Evolutionary conservation across 1,140 invertebrate genomes (phyloP).

Genomic region (Brachionus plicatilis): DNA sequence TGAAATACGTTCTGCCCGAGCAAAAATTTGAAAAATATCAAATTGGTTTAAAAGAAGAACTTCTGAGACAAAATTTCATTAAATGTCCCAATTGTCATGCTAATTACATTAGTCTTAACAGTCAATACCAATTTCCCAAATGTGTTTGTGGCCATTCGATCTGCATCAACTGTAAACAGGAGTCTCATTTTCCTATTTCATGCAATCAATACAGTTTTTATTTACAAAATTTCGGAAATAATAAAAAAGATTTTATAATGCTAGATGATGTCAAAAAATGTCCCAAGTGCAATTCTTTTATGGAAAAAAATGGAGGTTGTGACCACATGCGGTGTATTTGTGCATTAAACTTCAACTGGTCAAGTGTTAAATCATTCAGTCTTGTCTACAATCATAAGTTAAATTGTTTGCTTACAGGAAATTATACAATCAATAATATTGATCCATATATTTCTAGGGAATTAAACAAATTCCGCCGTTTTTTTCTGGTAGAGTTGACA

Average conservation of each 20-base stretch:
- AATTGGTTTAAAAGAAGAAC: neutral
- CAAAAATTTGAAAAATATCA: neutral
- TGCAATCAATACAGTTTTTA: neutral
- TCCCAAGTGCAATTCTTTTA: neutral
- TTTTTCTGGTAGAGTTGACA: neutral
- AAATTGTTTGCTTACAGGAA: neutral
- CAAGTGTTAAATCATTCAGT: neutral
- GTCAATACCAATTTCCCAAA: neutral
- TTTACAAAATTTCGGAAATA: neutral
- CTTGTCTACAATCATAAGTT: neutral
- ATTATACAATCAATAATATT: neutral
- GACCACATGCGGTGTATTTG: constrained; percentile 28
- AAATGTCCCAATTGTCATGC: neutral
- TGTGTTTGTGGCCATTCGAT: neutral
- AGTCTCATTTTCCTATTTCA: neutral
- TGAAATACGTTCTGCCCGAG: neutral
- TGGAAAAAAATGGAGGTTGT: constrained; percentile 27
- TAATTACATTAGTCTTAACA: neutral
- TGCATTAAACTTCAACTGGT: neutral
- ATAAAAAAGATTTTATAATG: neutral
- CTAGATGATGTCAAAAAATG: neutral
- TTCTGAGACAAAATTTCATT: neutral
- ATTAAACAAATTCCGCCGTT: neutral
- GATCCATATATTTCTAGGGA: neutral
- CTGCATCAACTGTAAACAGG: neutral